Evolutionary conservation across 2,797 vertebrate genomes (phyloP), one percentile per base, ranked within the genome.

Genomic region (Characodon lateralis): DNA sequence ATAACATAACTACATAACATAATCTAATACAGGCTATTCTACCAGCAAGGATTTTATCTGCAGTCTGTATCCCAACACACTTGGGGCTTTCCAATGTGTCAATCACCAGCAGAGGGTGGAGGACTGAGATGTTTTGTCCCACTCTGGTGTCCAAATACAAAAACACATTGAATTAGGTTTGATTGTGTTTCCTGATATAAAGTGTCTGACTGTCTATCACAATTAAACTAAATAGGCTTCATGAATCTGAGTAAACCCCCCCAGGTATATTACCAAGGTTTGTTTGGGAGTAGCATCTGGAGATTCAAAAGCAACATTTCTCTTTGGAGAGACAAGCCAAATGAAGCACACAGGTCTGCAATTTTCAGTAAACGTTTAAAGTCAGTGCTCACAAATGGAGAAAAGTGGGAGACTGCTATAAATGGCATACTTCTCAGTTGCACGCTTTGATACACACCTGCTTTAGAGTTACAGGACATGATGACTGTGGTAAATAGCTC

Each of bases 311-410:
- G 43, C 35, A 78, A 6, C 5, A 20, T 69, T 77, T 77, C 63
- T 63, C 68, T 63, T 59, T 10, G 26, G 77, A 76, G 59, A 61
- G n/a, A 68, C 20, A 46, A 78, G 48, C 56, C 26, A 41, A 76
- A 83, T 53, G 73, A 71, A 88, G 59, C 13, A 72, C 16, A 63
- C 12, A 72, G 83, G 71, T 75, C 66, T 76, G 71, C 81, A 39
- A 66, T 48, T 74, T 22, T 78, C 24, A 16, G 78, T 71, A 58
- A 79, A 74, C 39, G 70, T 46, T 80, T 74, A 65, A 71, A 73
- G 51, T 80, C 72, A 39, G 56, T 78, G 39, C 14, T 76, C 72
- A 80, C 72, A 71, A 18, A 70, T 0, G 13, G 35, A 85, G 55
- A 31, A 69, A 72, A n/a, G 65, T 72, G 59, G n/a, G 22, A 56